Base-by-base conservation (phyloP, 2,113 vertebrate genomes). In the Syrmaticus mikado region DNA sequence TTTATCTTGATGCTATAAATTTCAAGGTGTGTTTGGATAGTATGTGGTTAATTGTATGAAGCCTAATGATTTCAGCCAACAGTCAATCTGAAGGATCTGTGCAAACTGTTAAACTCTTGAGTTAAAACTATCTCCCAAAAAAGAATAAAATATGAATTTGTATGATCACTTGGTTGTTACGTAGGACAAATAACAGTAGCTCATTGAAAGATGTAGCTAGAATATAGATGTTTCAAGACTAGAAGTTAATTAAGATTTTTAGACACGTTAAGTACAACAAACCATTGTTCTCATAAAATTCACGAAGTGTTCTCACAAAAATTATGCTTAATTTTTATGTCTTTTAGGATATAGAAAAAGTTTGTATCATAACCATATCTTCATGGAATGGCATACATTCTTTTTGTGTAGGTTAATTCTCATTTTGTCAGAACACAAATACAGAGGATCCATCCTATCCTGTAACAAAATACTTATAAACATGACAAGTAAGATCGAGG, bases 91-190 rank as follows among this genome's bases (percentile, higher is more conserved):
- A 73, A 82, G 32, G 30, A 67, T 75, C 20, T 89, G 38, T 52
- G 36, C 14, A 53, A 82, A 74, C 30, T 20, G 8, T 61, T 71
- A 38, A 27, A 25, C 9, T 71, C 19, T 74, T 82, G 45, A 71
- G 25, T 41, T 70, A 74, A 85, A 73, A 80, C 34, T n/a, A 73
- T 71, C 27, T 19, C 45, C 32, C 79, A 36, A 57, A 87, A 15
- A 74, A 21, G 21, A 87, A 43, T 67, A 28, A 82, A 78, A n/a
- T 41, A 61, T 25, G 27, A 46, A 13, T 70, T 65, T 18, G 14
- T 38, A n/a, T 0, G 0, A 2, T 67, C 28, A 71, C 67, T 48
- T 60, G 15, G 10, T 57, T 89, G 18, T 20, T 46, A 0, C 70
- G 14, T 57, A 7, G 64, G 28, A n/a, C n/a, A 57, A 2, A 58